Evolutionary conservation across 1,140 invertebrate genomes (phyloP).

Genomic region (Anastrepha obliqua): DNA sequence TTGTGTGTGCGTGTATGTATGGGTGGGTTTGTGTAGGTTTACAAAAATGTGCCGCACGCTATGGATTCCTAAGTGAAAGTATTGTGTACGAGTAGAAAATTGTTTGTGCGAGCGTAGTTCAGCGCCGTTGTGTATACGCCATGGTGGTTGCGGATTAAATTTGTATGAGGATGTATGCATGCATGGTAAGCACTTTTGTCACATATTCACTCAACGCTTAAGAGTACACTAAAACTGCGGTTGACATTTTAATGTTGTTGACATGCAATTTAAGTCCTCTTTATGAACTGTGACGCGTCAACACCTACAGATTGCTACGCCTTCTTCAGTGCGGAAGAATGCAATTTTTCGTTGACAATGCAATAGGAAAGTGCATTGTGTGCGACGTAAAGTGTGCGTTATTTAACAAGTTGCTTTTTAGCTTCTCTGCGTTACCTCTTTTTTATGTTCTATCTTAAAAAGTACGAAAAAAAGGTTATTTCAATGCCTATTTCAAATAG

Average conservation of each 20-base stretch:
- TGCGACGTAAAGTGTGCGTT: no score
- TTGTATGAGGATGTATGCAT: not conserved
- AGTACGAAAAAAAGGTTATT: no score
- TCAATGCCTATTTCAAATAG: no score
- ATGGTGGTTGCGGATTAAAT: not conserved
- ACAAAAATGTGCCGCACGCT: not conserved
- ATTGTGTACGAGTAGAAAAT: not conserved
- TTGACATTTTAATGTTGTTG: conserved; percentile 39
- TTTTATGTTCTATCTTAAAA: no score
- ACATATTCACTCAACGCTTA: not conserved
- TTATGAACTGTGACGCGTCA: conserved; percentile 33
- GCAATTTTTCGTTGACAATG: not conserved
- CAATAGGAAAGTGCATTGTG: no score
- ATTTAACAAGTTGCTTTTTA: no score
- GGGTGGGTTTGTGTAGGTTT: not conserved
- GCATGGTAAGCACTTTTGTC: not conserved
- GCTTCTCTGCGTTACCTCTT: no score
- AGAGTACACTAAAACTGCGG: conserved; percentile 4
- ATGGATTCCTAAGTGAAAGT: conserved; percentile 19
- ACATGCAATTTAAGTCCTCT: conserved; percentile 34
- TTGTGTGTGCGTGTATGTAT: not conserved
- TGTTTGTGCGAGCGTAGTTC: not conserved
- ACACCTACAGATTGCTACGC: not conserved
- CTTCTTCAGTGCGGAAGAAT: not conserved
- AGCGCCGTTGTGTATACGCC: conserved; percentile 26